Percentiles rank a stretch among this genome's conserved stretches.
Evolutionary conservation across 2,888 invertebrate species (phyloP).

Genomic region (Andrena trimmerana): DNA sequence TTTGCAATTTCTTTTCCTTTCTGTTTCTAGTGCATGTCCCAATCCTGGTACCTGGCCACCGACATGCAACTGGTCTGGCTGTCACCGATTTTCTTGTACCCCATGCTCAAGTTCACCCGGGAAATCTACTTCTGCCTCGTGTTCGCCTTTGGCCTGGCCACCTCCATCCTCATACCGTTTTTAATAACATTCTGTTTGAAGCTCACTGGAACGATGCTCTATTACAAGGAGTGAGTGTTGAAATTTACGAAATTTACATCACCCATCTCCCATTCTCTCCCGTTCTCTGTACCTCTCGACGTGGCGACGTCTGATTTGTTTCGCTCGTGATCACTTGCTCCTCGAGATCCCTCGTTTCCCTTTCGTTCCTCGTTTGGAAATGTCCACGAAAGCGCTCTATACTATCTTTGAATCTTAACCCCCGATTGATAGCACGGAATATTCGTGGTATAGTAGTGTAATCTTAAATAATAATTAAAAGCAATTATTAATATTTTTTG

Average conservation of each 20-base stretch:
- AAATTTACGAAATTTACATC: not conserved
- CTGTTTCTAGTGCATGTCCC: constrained; percentile 86
- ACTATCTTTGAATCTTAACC: too few species aligned
- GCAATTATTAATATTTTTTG: not conserved
- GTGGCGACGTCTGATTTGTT: constrained; percentile 30
- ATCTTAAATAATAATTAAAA: too few species aligned
- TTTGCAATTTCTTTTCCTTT: constrained; percentile 69
- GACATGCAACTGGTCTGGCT: constrained; percentile 82
- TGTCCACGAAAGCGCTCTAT: too few species aligned
- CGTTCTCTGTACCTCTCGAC: not conserved
- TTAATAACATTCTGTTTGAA: constrained; percentile 73
- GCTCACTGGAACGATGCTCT: constrained; percentile 80
- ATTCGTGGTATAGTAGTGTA: too few species aligned
- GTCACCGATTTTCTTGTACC: constrained; percentile 80
- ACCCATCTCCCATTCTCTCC: not conserved
- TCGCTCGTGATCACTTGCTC: constrained; percentile 11
- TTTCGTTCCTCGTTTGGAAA: not conserved
- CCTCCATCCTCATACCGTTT: constrained; percentile 77
- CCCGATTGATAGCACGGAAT: too few species aligned
- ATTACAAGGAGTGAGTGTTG: constrained; percentile 79
- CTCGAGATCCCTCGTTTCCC: not conserved
- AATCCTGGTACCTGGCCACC: constrained; percentile 86
- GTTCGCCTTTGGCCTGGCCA: constrained; percentile 66
- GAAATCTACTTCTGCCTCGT: constrained; percentile 71
- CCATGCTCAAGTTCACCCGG: constrained; percentile 76